phyloP scores from a whole-genome alignment of 2,797 vertebrate species.

The Sus cebifrons region DNA sequence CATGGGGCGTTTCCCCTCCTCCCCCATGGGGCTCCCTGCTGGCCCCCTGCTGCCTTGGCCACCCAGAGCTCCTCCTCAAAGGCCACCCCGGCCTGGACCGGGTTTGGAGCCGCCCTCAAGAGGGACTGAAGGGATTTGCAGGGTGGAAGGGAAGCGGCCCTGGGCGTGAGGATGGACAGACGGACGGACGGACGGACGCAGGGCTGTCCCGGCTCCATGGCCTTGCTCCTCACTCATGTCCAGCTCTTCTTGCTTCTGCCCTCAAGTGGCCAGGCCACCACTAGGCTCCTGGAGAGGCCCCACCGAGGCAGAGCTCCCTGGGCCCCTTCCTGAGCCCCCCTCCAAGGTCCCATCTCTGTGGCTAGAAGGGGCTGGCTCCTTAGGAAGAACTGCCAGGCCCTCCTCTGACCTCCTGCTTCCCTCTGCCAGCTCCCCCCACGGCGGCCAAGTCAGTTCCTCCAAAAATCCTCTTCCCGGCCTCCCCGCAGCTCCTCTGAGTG shows the following conservation, averaged over 20 bases:
- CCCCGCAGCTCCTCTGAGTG: neutral
- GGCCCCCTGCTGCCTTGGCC: too few species aligned
- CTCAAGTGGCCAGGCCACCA: neutral
- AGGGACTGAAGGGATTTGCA: accelerated
- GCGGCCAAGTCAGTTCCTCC: neutral
- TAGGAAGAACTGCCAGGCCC: accelerated
- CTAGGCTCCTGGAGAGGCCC: neutral
- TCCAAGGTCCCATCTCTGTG: neutral
- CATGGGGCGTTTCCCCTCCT: neutral
- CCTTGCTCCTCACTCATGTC: neutral
- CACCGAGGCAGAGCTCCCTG: neutral
- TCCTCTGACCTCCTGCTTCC: neutral
- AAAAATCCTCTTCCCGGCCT: neutral
- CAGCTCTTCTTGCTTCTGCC: neutral
- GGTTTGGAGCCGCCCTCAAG: neutral
- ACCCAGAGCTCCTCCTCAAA: neutral
- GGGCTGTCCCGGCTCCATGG: too few species aligned
- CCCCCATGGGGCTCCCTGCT: too few species aligned
- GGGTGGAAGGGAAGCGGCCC: neutral
- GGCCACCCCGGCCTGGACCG: neutral
- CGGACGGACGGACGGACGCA: accelerated
- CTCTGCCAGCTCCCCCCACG: neutral
- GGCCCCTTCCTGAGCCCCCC: neutral
- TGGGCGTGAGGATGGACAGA: neutral
- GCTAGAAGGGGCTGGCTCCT: neutral